Evolutionary conservation across 1,140 invertebrate species (phyloP).

Genomic region (Lordiphosa clarofinis): DNA sequence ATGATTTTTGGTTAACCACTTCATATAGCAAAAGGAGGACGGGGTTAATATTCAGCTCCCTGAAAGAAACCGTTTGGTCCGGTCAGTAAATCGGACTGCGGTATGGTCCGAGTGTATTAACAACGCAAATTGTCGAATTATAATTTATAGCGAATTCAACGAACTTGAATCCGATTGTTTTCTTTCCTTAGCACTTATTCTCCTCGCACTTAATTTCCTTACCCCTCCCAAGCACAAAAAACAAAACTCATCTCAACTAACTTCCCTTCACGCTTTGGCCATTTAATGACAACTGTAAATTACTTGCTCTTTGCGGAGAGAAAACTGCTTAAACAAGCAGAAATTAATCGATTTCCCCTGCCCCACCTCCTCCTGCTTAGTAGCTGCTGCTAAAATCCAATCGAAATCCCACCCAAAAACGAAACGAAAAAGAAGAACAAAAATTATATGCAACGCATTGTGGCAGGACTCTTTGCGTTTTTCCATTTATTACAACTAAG

Average conservation of each 20-base stretch:
- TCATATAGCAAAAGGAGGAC: no score
- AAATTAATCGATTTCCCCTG: constrained; percentile 75
- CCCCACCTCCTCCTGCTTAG: constrained; percentile 24
- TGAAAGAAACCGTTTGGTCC: no score
- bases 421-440: constrained; percentile 16
- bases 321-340: constrained; percentile 65
- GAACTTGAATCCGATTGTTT: no score
- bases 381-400: constrained; percentile 48
- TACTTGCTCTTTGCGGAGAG: constrained; percentile 37
- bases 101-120: no score
- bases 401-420: constrained; percentile 20
- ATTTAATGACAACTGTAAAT: constrained; percentile 64
- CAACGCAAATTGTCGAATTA: no score
- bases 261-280: constrained; percentile 16
- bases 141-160: no score
- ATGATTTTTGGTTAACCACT: no score
- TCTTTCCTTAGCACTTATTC: no score
- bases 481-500: constrained; percentile 75
- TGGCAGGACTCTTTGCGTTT: constrained; percentile 40
- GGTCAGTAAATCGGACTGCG: no score
- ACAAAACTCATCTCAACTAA: constrained; percentile 18
- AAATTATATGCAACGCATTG: constrained; percentile 69
- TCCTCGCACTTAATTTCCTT: no score
- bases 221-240: background rate
- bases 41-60: no score